phyloP scores from a whole-genome alignment of 2,113 vertebrate species.

The Xiphophorus hellerii region DNA sequence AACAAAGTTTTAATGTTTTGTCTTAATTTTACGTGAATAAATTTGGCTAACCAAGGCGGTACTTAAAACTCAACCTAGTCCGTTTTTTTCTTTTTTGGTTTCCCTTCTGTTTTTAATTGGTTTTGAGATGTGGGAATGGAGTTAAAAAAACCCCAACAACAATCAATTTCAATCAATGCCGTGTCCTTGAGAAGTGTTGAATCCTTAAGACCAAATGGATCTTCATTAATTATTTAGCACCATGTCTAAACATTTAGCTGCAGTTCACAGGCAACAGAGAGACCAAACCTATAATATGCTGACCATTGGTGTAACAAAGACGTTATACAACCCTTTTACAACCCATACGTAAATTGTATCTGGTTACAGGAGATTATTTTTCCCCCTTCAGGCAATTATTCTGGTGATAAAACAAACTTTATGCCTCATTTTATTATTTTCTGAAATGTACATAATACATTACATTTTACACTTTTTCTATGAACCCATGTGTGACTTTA shows the following conservation, averaged over 20 bases:
- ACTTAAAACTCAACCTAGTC: not conserved
- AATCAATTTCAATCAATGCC: constrained; percentile 46
- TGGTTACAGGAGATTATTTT: not conserved
- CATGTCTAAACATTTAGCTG: constrained; percentile 30
- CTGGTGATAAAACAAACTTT: not conserved
- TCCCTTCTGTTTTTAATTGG: constrained; percentile 5
- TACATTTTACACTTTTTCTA: too few relatives aligned
- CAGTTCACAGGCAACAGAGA: not conserved
- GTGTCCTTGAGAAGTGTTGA: constrained; percentile 58
- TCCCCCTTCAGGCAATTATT: not conserved
- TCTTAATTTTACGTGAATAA: not conserved
- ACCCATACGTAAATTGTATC: not conserved
- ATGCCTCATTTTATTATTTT: too few relatives aligned
- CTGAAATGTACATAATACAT: too few relatives aligned
- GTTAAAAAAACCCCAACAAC: constrained; percentile 26
- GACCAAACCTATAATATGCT: constrained; percentile 24
- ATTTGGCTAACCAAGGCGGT: not conserved
- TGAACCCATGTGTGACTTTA: not conserved
- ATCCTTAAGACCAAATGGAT: constrained; percentile 55
- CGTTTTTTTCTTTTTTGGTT: constrained; percentile 50
- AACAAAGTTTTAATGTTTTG: not conserved
- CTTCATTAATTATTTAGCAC: constrained; percentile 69
- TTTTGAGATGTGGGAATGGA: constrained; percentile 20
- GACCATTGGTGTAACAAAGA: constrained; percentile 34
- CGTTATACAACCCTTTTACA: constrained; percentile 15